phyloP scores from a whole-genome alignment of 2,888 invertebrate genomes.

The Ptilodon capucinus region DNA sequence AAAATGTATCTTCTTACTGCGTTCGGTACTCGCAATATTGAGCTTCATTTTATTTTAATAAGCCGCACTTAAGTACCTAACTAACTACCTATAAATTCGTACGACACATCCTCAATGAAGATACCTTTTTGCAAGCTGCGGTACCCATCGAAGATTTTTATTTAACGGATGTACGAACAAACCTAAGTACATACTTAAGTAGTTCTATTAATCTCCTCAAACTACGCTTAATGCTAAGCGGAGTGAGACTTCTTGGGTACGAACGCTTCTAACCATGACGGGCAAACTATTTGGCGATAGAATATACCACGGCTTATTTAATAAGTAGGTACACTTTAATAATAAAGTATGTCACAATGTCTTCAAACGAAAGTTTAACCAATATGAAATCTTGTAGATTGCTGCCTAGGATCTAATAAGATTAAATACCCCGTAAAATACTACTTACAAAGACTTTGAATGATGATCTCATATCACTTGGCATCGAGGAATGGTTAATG shows the following conservation, averaged over 20 bases:
- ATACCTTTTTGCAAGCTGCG: not conserved
- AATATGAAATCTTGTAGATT: constrained; percentile 6
- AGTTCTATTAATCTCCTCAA: too few relatives aligned
- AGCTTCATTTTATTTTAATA: constrained; percentile 37
- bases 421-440: not conserved
- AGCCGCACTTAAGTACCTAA: too few relatives aligned
- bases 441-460: constrained; percentile 58
- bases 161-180: too few relatives aligned
- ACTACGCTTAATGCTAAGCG: too few relatives aligned
- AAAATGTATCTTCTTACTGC: constrained; percentile 40
- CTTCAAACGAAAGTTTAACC: not conserved
- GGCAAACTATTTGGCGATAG: too few relatives aligned
- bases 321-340: too few relatives aligned
- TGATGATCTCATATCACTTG: constrained; percentile 68
- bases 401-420: constrained; percentile 6
- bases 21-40: constrained; percentile 33
- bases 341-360: too few relatives aligned
- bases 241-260: too few relatives aligned
- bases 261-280: too few relatives aligned
- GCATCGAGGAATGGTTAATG: constrained; percentile 68
- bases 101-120: constrained; percentile 18
- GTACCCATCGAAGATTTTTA: not conserved
- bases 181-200: too few relatives aligned
- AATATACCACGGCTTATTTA: too few relatives aligned
- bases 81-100: constrained; percentile 14